Conservation (phyloP, 2,797 vertebrate genomes). For the Caiman crocodilus region DNA sequence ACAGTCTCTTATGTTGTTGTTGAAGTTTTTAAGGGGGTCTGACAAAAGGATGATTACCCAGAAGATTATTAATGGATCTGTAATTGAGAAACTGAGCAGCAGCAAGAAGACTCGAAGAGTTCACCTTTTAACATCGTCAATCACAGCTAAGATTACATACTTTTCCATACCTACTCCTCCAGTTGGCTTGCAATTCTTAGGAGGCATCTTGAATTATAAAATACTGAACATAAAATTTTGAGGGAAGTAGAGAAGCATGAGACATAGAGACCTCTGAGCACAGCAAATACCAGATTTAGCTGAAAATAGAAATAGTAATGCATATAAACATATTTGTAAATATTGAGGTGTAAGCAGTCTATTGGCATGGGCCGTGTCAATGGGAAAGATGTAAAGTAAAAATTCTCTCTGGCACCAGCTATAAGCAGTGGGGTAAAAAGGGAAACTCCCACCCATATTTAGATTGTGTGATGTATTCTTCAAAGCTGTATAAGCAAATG, state of each 20-base stretch:
- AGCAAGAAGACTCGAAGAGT: not conserved
- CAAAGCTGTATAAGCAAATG: not conserved
- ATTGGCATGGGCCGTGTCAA: not conserved
- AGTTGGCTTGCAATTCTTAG: not conserved
- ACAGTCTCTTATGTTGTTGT: not conserved
- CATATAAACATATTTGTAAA: too few relatives aligned
- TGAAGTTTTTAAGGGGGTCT: fast-evolving
- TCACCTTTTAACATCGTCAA: not conserved
- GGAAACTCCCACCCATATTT: not conserved
- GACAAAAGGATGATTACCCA: not conserved
- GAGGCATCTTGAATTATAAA: not conserved
- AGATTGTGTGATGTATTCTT: not conserved
- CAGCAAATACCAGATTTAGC: not conserved
- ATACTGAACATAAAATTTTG: not conserved
- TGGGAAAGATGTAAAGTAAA: not conserved
- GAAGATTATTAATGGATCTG: not conserved
- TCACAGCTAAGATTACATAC: not conserved
- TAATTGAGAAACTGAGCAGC: not conserved
- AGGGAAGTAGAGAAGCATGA: not conserved
- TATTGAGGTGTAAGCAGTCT: not conserved
- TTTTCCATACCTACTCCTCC: not conserved
- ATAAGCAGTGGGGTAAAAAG: not conserved
- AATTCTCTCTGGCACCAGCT: not conserved
- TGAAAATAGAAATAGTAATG: too few relatives aligned
- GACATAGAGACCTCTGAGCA: not conserved